phyloP scores from a whole-genome alignment of 1,140 invertebrate species.

The Acromyrmex echinatior region DNA sequence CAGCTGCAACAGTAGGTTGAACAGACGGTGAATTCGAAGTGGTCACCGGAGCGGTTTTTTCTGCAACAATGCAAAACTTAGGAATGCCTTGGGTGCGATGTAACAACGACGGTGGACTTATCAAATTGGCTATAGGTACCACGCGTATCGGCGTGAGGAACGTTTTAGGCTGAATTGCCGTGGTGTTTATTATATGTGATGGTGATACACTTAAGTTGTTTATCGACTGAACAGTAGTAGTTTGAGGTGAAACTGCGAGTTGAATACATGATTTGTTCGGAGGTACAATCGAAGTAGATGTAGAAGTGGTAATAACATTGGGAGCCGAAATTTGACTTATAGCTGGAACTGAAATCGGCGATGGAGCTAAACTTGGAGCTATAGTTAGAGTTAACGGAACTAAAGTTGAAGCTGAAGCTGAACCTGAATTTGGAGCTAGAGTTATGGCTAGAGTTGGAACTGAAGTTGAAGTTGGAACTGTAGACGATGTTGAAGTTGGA shows the following conservation, averaged over 20 bases:
- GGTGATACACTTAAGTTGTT: constrained; percentile 77
- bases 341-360: not conserved
- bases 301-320: not conserved
- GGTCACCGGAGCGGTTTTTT: constrained; percentile 62
- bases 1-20: not conserved
- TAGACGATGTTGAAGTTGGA: not conserved
- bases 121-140: constrained; percentile 83
- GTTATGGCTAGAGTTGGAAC: not conserved
- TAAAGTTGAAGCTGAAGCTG: not conserved
- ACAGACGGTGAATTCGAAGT: constrained; percentile 14
- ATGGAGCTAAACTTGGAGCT: too few relatives aligned
- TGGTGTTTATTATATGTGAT: constrained; percentile 58
- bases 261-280: constrained; percentile 56
- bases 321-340: not conserved
- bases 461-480: not conserved
- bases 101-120: constrained; percentile 81
- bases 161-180: constrained; percentile 74
- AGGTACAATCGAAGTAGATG: not conserved
- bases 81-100: constrained; percentile 83
- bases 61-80: constrained; percentile 83
- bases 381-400: not conserved
- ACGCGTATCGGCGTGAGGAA: constrained; percentile 81
- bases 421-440: not conserved
- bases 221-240: constrained; percentile 59
- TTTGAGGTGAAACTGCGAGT: constrained; percentile 58